phyloP scores from a whole-genome alignment of 2,113 vertebrate species.

The Macquaria ambigua region DNA sequence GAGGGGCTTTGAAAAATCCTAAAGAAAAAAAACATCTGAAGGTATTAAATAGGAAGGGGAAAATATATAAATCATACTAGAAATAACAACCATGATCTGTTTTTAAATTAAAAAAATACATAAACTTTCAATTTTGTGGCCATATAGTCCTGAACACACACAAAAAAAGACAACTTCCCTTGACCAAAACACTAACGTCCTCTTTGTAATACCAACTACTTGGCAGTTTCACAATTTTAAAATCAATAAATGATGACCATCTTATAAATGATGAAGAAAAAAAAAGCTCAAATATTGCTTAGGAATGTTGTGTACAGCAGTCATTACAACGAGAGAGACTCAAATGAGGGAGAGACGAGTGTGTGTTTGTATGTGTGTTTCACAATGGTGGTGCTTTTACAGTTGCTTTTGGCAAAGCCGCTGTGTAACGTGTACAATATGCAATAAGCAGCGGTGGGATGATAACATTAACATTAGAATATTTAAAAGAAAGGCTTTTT shows the following conservation, averaged over 20 bases:
- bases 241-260: slow-evolving; percentile 75
- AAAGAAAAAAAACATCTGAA: slow-evolving; percentile 77
- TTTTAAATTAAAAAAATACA: slow-evolving; percentile 80
- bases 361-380: slow-evolving; percentile 37
- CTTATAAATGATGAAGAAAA: slow-evolving; percentile 72
- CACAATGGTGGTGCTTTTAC: slow-evolving; percentile 50
- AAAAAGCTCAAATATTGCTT: slow-evolving; percentile 85
- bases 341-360: slow-evolving; percentile 43
- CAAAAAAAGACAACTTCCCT: slow-evolving; percentile 65
- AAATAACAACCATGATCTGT: slow-evolving; percentile 78
- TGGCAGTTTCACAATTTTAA: slow-evolving; percentile 79
- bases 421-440: slow-evolving; percentile 73
- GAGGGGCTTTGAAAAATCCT: slow-evolving; percentile 80
- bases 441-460: slow-evolving; percentile 63
- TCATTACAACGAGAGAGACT: slow-evolving; percentile 66
- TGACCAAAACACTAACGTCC: slow-evolving; percentile 69
- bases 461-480: slow-evolving; percentile 49
- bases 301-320: slow-evolving; percentile 86
- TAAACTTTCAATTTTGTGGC: slow-evolving; percentile 76
- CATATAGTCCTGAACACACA: slow-evolving; percentile 61
- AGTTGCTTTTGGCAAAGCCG: slow-evolving; percentile 53
- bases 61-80: slow-evolving; percentile 79
- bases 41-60: slow-evolving; percentile 80
- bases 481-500: slow-evolving; percentile 58
- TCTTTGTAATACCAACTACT: slow-evolving; percentile 73